These are phyloP conservation scores for Esox lucius DNA, from an alignment of 2,797 vertebrate genomes.

Conservation along the genomic window DNA sequence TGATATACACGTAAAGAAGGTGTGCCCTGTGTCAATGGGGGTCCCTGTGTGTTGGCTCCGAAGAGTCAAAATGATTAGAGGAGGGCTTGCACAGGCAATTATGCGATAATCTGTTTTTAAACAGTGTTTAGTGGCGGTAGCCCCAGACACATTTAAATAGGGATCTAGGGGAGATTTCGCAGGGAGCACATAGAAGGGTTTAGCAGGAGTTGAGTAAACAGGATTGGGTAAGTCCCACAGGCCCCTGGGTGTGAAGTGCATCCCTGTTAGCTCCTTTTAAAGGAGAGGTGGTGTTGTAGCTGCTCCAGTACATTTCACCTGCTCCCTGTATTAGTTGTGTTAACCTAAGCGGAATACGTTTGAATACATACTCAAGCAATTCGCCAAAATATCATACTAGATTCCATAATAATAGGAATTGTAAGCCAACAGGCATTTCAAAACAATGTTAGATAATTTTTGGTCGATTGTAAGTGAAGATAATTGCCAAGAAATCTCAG, in stretches of 20 bases:
- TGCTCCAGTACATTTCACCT: not conserved
- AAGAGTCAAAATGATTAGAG: constrained; percentile 53
- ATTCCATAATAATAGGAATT: not conserved
- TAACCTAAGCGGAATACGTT: not conserved
- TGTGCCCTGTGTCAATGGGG: constrained; percentile 34
- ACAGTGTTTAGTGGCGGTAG: constrained; percentile 50
- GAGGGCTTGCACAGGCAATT: constrained; percentile 51
- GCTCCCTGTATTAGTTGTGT: not conserved
- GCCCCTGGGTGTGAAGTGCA: constrained; percentile 3
- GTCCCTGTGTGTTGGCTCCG: constrained; percentile 51
- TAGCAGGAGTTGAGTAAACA: constrained; percentile 39
- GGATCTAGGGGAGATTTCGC: constrained; percentile 13
- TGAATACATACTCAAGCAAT: not conserved
- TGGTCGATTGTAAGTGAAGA: not conserved
- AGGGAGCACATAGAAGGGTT: constrained; percentile 33
- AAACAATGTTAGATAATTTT: not conserved
- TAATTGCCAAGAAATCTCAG: constrained; percentile 15
- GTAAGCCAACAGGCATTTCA: not conserved
- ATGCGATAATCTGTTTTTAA: constrained; percentile 56
- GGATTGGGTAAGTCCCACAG: constrained; percentile 26
- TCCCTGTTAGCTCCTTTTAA: not conserved
- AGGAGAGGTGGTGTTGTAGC: not conserved
- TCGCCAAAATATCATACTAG: not conserved
- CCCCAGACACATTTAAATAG: constrained; percentile 37
- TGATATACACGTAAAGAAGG: constrained; percentile 33